phyloP scores from a whole-genome alignment of 1,140 invertebrate genomes.

The Saccostrea cuccullata region DNA sequence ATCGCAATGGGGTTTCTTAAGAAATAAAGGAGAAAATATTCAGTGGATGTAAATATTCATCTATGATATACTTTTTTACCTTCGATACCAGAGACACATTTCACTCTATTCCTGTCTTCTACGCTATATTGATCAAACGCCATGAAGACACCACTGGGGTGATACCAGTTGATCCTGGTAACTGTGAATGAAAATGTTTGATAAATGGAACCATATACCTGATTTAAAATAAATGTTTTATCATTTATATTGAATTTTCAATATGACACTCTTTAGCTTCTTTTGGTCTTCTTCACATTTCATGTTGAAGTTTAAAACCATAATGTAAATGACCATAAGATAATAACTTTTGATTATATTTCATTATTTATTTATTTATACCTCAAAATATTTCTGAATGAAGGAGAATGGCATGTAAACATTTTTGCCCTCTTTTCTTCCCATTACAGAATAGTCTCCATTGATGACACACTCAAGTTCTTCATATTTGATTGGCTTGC shows the following conservation, averaged over 20 bases:
- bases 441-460: constrained; percentile 90
- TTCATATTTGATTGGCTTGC: constrained; percentile 78
- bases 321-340: too few relatives aligned
- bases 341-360: too few relatives aligned
- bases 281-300: too few relatives aligned
- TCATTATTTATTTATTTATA: constrained; percentile 72
- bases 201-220: constrained; percentile 75
- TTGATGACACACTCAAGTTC: constrained; percentile 95
- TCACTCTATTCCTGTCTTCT: constrained; percentile 87
- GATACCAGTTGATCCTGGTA: constrained; percentile 93
- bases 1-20: too few relatives aligned
- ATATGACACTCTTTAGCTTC: too few relatives aligned
- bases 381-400: constrained; percentile 96
- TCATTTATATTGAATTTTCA: too few relatives aligned
- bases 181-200: constrained; percentile 98
- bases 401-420: constrained; percentile 96
- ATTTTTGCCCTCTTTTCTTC: constrained; percentile 90
- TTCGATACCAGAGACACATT: too few relatives aligned
- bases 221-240: background rate
- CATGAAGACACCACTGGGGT: constrained; percentile 92
- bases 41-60: too few relatives aligned
- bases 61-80: too few relatives aligned
- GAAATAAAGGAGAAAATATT: too few relatives aligned
- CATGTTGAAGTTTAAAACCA: too few relatives aligned
- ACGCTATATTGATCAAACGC: constrained; percentile 99